A percentile compares a stretch with the other conserved stretches of the same genome.
Conservation (phyloP, 2,113 vertebrate species). For the Talpa occidentalis region DNA sequence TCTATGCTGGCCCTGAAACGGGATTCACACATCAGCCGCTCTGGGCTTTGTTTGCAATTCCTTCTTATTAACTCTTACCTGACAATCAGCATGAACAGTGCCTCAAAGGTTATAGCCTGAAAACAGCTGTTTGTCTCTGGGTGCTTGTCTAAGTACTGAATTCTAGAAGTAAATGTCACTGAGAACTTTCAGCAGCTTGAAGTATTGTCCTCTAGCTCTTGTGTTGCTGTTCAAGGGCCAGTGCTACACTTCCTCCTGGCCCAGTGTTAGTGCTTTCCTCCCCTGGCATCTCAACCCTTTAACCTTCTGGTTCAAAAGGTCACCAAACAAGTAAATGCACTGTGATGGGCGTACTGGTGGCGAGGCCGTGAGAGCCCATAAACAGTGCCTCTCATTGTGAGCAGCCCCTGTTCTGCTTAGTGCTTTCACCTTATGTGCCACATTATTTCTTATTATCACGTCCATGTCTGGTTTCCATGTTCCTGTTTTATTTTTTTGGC, state of each 20-base stretch:
- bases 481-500: neutral
- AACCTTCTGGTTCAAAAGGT: neutral
- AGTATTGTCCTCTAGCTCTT: neutral
- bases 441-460: slow-evolving; percentile 1
- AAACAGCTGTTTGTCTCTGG: neutral
- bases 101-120: neutral
- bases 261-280: neutral
- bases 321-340: too few relatives aligned
- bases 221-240: neutral
- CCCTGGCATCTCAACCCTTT: neutral
- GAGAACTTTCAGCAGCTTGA: neutral
- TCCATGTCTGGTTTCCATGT: neutral
- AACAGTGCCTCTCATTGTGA: too few relatives aligned
- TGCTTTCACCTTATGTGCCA: neutral
- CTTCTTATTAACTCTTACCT: neutral
- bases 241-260: neutral
- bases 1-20: slow-evolving; percentile 89
- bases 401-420: neutral
- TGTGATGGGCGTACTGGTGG: too few relatives aligned
- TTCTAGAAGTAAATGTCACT: neutral
- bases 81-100: neutral
- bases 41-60: neutral
- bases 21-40: slow-evolving; percentile 35
- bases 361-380: too few relatives aligned
- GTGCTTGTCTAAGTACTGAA: neutral